Conservation (phyloP, 2,797 vertebrate species). For the Gouania willdenowi region DNA sequence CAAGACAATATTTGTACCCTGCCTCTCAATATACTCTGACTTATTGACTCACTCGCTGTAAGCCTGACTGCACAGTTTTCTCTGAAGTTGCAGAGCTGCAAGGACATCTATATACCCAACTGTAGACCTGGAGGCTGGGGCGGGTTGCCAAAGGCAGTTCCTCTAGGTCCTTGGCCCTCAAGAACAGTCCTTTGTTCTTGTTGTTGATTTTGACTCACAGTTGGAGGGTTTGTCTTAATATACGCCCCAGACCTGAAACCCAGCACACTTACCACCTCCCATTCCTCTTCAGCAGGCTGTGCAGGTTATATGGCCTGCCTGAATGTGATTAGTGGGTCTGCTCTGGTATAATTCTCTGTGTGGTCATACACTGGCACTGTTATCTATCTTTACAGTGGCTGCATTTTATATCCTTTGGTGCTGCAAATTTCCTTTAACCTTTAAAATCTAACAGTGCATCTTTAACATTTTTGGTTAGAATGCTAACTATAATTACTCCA, state of each 20-base stretch:
- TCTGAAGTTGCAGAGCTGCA: slow-evolving; percentile 33
- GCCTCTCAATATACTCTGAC: slow-evolving; percentile 18
- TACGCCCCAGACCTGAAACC: slow-evolving; percentile 33
- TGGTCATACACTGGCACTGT: slow-evolving; percentile 15
- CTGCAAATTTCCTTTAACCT: too few species aligned
- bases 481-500: too few species aligned
- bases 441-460: too few species aligned
- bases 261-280: slow-evolving; percentile 43
- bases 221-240: too few species aligned
- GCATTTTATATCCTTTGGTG: slow-evolving; percentile 1
- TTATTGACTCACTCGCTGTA: slow-evolving; percentile 34
- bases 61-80: slow-evolving; percentile 18
- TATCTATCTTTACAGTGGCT: slow-evolving; percentile 10
- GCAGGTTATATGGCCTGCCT: slow-evolving; percentile 37
- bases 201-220: slow-evolving; percentile 43
- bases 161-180: slow-evolving; percentile 20
- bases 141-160: slow-evolving; percentile 13
- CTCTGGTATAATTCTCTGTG: slow-evolving; percentile 10
- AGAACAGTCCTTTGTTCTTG: slow-evolving; percentile 38
- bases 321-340: slow-evolving; percentile 44
- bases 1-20: slow-evolving; percentile 7
- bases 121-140: slow-evolving; percentile 8
- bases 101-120: slow-evolving; percentile 46
- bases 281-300: slow-evolving; percentile 31
- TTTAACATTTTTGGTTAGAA: too few species aligned